A percentile compares a stretch with the other conserved stretches of the same genome.
phyloP scores from a whole-genome alignment of 2,113 vertebrate species.

The Leptobrachium leishanense region DNA sequence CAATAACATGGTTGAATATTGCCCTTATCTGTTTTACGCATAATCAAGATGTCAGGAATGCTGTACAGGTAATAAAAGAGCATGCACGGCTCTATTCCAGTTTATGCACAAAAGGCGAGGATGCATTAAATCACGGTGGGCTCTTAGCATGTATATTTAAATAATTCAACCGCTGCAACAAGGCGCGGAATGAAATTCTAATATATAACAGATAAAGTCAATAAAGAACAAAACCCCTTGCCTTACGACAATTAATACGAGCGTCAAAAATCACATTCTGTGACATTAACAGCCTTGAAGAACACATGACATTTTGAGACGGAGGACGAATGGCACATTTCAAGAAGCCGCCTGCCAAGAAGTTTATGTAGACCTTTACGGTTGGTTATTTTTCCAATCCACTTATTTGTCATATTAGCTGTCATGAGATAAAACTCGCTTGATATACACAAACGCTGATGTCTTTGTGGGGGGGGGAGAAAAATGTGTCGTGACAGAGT shows the following conservation, averaged over 20 bases:
- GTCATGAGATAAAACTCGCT: background rate
- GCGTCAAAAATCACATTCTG: constrained; percentile 8
- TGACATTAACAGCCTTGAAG: constrained; percentile 38
- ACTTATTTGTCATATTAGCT: background rate
- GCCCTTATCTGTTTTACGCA: constrained; percentile 9
- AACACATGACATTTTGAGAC: constrained; percentile 27
- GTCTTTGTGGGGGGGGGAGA: no score
- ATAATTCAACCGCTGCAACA: background rate
- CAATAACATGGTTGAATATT: background rate
- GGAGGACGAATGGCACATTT: background rate
- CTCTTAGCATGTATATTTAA: background rate
- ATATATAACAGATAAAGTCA: constrained; percentile 24
- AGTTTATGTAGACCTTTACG: background rate
- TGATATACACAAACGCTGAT: background rate
- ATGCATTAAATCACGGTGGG: background rate
- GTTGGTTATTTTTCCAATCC: background rate
- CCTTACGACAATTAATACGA: constrained; percentile 16
- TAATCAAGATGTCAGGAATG: constrained; percentile 8
- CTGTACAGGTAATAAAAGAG: background rate
- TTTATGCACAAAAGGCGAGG: background rate
- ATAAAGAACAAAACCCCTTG: background rate
- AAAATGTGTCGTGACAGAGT: no score
- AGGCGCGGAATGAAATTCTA: background rate
- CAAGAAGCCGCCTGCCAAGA: background rate
- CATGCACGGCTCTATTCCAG: background rate